These are phyloP conservation scores for Pocillopora verrucosa DNA, from an alignment of 64 coral and sea anemone genomes.

Conservation along the genomic window DNA sequence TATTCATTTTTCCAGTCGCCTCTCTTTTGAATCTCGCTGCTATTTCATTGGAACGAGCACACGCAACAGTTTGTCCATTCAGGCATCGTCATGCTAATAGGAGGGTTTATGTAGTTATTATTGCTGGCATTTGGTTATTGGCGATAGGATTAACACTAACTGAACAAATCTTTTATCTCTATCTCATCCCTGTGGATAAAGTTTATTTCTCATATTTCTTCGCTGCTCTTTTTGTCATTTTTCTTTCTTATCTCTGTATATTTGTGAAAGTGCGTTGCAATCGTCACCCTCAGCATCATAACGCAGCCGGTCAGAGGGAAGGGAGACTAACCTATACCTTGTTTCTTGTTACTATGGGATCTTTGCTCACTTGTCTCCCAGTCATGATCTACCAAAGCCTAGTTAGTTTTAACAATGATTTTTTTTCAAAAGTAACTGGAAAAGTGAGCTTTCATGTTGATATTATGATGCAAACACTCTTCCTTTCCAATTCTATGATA, in stretches of 20 bases:
- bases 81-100: not conserved
- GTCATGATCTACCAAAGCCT: not conserved
- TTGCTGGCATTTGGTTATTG: not conserved
- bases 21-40: not conserved
- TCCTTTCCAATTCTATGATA: too few relatives aligned
- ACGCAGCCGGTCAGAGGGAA: not conserved
- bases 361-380: not conserved
- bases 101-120: not conserved
- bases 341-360: not conserved
- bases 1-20: not conserved
- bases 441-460: too few relatives aligned
- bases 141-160: too few relatives aligned
- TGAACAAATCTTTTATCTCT: too few relatives aligned
- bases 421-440: too few relatives aligned
- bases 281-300: not conserved
- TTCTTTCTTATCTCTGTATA: not conserved
- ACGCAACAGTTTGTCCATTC: not conserved
- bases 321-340: not conserved
- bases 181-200: too few relatives aligned
- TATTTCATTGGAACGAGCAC: not conserved
- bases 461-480: too few relatives aligned
- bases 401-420: too few relatives aligned
- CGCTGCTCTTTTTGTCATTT: not conserved
- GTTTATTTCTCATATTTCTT: not conserved
- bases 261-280: not conserved